Evolutionary conservation across 2,888 invertebrate species (phyloP).

Genomic region (Eremobia ochroleuca): DNA sequence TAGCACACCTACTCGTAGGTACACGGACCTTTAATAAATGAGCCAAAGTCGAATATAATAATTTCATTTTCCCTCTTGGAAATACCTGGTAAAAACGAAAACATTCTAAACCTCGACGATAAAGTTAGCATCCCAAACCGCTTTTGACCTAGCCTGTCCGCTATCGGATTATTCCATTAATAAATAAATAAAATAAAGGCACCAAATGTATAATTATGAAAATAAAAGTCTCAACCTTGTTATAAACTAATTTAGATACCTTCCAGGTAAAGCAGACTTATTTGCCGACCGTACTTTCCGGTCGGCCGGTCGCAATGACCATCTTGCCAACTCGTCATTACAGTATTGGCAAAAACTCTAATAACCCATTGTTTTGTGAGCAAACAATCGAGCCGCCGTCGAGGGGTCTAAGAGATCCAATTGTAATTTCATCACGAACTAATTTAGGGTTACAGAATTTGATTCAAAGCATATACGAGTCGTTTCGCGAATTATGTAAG

Average conservation of each 20-base stretch:
- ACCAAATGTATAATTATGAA: slow-evolving; percentile 10
- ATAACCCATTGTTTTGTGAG: slow-evolving; percentile 80
- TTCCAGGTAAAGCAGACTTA: slow-evolving; percentile 19
- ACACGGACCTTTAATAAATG: background rate
- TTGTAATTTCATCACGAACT: slow-evolving; percentile 64
- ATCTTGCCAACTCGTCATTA: slow-evolving; percentile 73
- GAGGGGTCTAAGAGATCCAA: slow-evolving; percentile 52
- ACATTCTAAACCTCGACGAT: background rate
- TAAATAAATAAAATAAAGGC: slow-evolving; percentile 16
- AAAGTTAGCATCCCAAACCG: background rate
- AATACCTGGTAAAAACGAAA: background rate
- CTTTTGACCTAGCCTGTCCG: background rate
- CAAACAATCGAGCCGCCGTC: slow-evolving; percentile 62
- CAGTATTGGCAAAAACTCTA: slow-evolving; percentile 80
- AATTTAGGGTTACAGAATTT: slow-evolving; percentile 63
- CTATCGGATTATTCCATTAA: background rate
- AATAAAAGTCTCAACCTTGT: slow-evolving; percentile 37
- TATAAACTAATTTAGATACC: slow-evolving; percentile 38
- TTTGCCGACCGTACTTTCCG: slow-evolving; percentile 59
- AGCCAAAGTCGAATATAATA: background rate
- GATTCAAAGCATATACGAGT: slow-evolving; percentile 32
- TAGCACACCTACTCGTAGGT: background rate
- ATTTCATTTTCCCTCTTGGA: background rate
- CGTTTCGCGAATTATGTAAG: slow-evolving; percentile 29
- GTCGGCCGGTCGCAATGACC: slow-evolving; percentile 63